phyloP scores from a whole-genome alignment of 2,888 invertebrate genomes.

The Yponomeuta evonymella region DNA sequence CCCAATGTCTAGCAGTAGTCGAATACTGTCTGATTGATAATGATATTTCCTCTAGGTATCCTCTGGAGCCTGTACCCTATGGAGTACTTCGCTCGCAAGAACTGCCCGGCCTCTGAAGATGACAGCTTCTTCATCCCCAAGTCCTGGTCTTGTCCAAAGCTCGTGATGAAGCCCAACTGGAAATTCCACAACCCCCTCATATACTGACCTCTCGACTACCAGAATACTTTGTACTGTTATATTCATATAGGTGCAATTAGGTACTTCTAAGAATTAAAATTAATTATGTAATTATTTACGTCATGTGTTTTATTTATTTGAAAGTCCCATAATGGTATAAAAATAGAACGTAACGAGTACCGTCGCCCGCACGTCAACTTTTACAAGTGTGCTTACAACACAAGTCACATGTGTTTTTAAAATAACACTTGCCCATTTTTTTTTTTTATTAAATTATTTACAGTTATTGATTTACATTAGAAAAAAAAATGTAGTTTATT shows the following conservation, averaged over 20 bases:
- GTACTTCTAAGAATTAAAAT: neutral
- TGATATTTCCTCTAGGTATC: constrained; percentile 48
- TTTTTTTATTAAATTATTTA: too few relatives aligned
- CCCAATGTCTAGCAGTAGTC: neutral
- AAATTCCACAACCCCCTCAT: constrained; percentile 57
- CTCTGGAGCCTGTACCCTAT: constrained; percentile 87
- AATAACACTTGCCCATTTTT: too few relatives aligned
- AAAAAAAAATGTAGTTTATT: too few relatives aligned
- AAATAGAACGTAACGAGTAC: too few relatives aligned
- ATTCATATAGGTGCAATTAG: neutral
- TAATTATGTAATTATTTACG: neutral
- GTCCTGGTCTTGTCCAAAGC: constrained; percentile 65
- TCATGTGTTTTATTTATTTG: neutral
- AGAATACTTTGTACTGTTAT: neutral
- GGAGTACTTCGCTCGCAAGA: constrained; percentile 89
- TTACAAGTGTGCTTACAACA: too few relatives aligned
- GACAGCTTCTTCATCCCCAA: constrained; percentile 67
- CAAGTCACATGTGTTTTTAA: too few relatives aligned
- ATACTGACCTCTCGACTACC: constrained; percentile 17
- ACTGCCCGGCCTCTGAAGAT: constrained; percentile 77
- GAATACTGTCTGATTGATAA: neutral
- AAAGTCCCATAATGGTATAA: neutral
- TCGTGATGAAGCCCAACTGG: constrained; percentile 64
- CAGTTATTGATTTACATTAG: too few relatives aligned
- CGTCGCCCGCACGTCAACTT: too few relatives aligned